Evolutionary conservation across 2,888 invertebrate species (phyloP).

Genomic region (Acanthosoma haemorrhoidale): DNA sequence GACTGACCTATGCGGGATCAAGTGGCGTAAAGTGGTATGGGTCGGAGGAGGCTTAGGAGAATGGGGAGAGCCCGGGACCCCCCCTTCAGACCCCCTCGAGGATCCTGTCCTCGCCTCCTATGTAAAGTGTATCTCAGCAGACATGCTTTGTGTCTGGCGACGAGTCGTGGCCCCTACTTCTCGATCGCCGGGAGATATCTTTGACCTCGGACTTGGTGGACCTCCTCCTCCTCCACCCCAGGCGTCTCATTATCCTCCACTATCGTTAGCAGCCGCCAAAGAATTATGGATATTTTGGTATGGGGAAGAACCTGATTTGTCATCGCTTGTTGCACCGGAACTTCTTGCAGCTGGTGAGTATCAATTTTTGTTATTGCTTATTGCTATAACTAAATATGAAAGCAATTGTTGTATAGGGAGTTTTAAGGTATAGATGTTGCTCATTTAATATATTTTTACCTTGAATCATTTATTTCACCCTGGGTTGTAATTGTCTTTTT

Average conservation of each 20-base stretch:
- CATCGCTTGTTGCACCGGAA: conserved; percentile 76
- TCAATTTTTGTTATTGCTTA: too few relatives aligned
- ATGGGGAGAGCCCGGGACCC: conserved; percentile 43
- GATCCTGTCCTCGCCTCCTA: conserved; percentile 88
- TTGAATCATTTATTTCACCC: too few relatives aligned
- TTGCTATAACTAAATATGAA: too few relatives aligned
- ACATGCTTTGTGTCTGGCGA: conserved; percentile 97
- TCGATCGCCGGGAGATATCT: conserved; percentile 39
- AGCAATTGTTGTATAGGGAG: too few relatives aligned
- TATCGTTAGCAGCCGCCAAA: conserved; percentile 81
- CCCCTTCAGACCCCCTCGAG: conserved; percentile 63
- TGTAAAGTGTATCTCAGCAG: conserved; percentile 84
- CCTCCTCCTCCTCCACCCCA: conserved; percentile 49
- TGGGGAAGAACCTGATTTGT: conserved; percentile 90
- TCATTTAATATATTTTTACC: too few relatives aligned
- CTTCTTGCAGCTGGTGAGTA: conserved; percentile 78
- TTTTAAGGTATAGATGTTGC: too few relatives aligned
- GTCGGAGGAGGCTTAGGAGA: conserved; percentile 52
- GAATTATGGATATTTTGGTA: conserved; percentile 99
- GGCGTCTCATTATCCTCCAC: conserved; percentile 58
- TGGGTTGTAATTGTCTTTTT: too few relatives aligned
- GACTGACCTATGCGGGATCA: conserved; percentile 99
- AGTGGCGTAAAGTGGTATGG: conserved; percentile 94
- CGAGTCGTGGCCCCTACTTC: conserved; percentile 61
- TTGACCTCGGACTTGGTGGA: conserved; percentile 41